Conservation (phyloP, 23 tunicate species). For the Trididemnum clinides region DNA sequence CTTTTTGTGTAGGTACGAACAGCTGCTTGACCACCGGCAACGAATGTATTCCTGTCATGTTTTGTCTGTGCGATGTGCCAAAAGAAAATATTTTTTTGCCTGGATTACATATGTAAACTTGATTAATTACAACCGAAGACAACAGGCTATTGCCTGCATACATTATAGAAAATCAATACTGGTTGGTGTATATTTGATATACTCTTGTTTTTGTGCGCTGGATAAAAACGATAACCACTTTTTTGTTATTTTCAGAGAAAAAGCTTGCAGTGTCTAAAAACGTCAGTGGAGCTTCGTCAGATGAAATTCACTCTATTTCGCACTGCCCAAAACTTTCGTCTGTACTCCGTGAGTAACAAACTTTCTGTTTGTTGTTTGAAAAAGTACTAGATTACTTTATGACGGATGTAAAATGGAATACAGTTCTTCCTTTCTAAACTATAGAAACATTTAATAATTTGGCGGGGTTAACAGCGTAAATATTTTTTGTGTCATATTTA, state of each 20-base stretch:
- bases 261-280: not conserved
- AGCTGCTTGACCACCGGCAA: not conserved
- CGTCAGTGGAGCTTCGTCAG: not conserved
- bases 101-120: slow-evolving; percentile 51
- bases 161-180: slow-evolving; percentile 26
- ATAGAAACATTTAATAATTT: too few species aligned
- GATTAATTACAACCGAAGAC: not conserved
- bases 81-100: slow-evolving; percentile 32
- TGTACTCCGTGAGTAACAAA: slow-evolving; percentile 9
- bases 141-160: slow-evolving; percentile 44
- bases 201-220: too few species aligned
- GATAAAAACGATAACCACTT: not conserved
- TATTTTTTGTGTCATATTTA: too few species aligned
- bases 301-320: not conserved
- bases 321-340: slow-evolving; percentile 20
- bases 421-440: too few species aligned
- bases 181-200: slow-evolving; percentile 20
- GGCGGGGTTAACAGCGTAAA: too few species aligned
- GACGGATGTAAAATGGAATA: too few species aligned
- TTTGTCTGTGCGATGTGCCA: slow-evolving; percentile 1
- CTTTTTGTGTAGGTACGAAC: slow-evolving; percentile 18
- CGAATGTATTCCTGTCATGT: slow-evolving; percentile 9
- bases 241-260: not conserved
- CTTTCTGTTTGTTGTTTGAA: too few species aligned
- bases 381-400: too few species aligned